Evolutionary conservation across 2,888 invertebrate species (phyloP), one percentile per base, ranked within the genome.

Genomic region (Syrista parreyssii): DNA sequence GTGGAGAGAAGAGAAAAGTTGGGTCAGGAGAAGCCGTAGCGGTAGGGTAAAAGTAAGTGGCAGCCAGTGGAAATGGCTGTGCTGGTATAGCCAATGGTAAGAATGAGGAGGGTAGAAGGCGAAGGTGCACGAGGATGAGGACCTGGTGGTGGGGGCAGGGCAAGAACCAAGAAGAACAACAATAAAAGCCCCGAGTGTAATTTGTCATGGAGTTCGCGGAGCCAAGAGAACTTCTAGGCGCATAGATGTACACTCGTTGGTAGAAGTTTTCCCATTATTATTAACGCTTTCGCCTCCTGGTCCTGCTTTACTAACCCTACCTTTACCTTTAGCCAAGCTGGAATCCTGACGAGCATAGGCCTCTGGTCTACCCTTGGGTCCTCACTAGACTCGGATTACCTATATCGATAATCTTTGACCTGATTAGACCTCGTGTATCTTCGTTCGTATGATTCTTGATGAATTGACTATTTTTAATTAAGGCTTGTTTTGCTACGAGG

Each of bases 211-310:
- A 82, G 82, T 76, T 34, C 73, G 55, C 36, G 73, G 68, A 77
- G 75, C 76, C 55, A 55, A 68, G n/a, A 74, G 73, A 75, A 55
- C n/a, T 74, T 74, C 74, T 74, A n/a, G 33, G 40, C 68, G 76
- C 73, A 74, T 76, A 77, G 74, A 74, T 81, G 79, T 85, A 85
- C 81, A 79, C 79, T 80, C 81, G 79, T 78, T 79, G 78, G 78
- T 71, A 80, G 80, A 89, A 88, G 83, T 89, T 89, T 89, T 85
- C 87, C 87, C 89, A 89, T 89, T 89, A 89, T 89, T 89, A 89
- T 89, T 88, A 89, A 89, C 89, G 85, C 84, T 83, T 84, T 81
- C 76, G 79, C 76, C 68, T 71, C 32, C 34, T 76, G 33, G 75
- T 74, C 75, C n/a, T 55, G 23, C 55, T 55, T 23, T 6, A 55